A percentile compares a stretch with the other conserved stretches of the same genome.
Conservation (phyloP, 2,797 vertebrate species). For the Cuculus canorus region DNA sequence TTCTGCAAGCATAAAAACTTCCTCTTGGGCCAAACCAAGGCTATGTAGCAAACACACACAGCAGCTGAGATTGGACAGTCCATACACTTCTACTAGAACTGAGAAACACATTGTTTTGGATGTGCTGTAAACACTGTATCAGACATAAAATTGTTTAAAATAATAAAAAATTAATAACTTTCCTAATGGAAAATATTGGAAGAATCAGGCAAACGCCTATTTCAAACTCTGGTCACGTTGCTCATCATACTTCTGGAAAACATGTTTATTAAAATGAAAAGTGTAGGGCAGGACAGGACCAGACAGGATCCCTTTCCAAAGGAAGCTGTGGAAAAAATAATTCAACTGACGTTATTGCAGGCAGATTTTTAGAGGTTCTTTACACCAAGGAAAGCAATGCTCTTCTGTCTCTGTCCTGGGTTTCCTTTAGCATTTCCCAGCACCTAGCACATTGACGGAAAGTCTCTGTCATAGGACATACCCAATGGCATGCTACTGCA, state of each 20-base stretch:
- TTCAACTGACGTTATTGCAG: rapidly evolving
- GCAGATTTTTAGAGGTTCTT: background rate
- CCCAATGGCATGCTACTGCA: background rate
- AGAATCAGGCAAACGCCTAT: background rate
- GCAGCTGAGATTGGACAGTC: background rate
- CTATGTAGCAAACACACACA: background rate
- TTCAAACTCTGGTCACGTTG: background rate
- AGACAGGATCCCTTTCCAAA: background rate
- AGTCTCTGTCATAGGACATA: background rate
- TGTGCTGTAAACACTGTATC: background rate
- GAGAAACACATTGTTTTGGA: background rate
- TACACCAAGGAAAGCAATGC: background rate
- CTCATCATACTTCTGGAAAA: background rate
- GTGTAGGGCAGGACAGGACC: background rate
- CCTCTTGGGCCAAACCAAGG: background rate
- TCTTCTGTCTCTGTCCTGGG: background rate
- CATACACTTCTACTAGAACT: background rate
- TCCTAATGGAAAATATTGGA: background rate
- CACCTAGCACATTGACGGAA: background rate
- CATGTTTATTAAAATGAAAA: background rate
- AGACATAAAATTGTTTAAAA: background rate
- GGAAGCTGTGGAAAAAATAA: background rate
- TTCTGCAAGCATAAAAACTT: background rate
- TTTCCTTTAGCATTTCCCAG: background rate
- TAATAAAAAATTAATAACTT: background rate